phyloP scores from a whole-genome alignment of 2,113 vertebrate genomes.

The Aegithalos caudatus region DNA sequence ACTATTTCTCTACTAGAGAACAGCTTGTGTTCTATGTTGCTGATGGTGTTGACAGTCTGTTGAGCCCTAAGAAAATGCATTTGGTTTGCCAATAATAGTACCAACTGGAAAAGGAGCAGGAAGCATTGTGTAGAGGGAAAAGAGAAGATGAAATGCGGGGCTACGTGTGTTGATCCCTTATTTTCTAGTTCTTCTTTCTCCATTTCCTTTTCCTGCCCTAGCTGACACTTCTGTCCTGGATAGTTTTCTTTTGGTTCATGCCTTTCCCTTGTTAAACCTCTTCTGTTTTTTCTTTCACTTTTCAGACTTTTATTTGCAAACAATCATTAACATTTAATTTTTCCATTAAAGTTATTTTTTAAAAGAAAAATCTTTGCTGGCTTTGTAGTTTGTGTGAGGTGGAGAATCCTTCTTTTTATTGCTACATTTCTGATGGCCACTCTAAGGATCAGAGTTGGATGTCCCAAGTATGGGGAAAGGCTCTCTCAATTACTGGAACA shows the following conservation, averaged over 20 bases:
- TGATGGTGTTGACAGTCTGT: neutral
- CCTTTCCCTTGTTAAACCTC: neutral
- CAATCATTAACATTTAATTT: neutral
- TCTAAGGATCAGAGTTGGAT: neutral
- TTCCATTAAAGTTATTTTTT: neutral
- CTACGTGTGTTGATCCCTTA: neutral
- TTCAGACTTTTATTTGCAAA: neutral
- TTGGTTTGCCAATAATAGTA: neutral
- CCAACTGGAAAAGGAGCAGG: neutral
- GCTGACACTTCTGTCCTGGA: neutral
- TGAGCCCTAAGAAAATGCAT: neutral
- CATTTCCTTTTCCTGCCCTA: neutral
- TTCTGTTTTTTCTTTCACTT: neutral
- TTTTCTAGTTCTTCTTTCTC: neutral
- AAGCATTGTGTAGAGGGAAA: neutral
- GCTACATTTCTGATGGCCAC: neutral
- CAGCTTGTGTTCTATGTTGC: neutral
- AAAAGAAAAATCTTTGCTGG: neutral
- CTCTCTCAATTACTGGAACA: neutral
- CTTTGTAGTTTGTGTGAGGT: neutral
- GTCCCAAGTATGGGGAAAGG: neutral
- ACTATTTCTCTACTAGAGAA: neutral
- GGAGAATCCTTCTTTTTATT: neutral
- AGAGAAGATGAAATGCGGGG: neutral
- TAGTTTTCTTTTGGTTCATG: neutral